A percentile compares a stretch with the other conserved stretches of the same genome.
phyloP scores from a whole-genome alignment of 2,888 invertebrate species.

The Nesidiocoris tenuis region DNA sequence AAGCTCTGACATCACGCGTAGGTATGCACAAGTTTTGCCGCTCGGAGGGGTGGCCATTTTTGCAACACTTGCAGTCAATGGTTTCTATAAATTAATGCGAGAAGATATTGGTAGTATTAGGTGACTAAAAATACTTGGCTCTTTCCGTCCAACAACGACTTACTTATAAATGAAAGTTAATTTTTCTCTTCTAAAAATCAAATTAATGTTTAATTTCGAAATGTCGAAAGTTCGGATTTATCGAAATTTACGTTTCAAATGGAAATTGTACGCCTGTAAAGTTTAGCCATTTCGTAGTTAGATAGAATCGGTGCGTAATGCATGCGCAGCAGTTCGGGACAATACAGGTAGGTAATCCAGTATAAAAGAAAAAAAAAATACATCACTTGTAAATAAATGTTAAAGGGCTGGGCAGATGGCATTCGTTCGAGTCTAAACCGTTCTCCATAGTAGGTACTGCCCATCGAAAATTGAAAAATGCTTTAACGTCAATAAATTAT shows the following conservation, averaged over 20 bases:
- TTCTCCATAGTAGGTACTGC: no score
- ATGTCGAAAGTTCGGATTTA: not conserved
- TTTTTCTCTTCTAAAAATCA: constrained; percentile 24
- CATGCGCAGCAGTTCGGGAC: constrained; percentile 34
- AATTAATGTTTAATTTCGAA: constrained; percentile 31
- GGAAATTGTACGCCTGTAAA: not conserved
- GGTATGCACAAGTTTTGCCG: no score
- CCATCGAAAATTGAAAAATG: no score
- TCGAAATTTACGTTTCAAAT: not conserved
- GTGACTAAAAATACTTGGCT: not conserved
- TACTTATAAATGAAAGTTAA: not conserved
- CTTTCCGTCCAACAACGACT: not conserved
- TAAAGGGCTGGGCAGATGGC: not conserved
- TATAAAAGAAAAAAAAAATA: constrained; percentile 1
- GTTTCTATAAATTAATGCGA: no score
- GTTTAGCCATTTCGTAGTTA: constrained; percentile 5
- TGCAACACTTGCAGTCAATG: no score
- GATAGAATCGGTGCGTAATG: constrained; percentile 1
- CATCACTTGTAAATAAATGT: constrained; percentile 18
- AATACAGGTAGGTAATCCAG: constrained; percentile 32
- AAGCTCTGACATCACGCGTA: no score
- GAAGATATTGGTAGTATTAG: not conserved
- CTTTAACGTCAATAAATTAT: constrained; percentile 14
- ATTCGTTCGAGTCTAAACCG: not conserved
- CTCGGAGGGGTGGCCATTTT: no score